Conservation (phyloP, 2,113 vertebrate species). For the Lepus europaeus region DNA sequence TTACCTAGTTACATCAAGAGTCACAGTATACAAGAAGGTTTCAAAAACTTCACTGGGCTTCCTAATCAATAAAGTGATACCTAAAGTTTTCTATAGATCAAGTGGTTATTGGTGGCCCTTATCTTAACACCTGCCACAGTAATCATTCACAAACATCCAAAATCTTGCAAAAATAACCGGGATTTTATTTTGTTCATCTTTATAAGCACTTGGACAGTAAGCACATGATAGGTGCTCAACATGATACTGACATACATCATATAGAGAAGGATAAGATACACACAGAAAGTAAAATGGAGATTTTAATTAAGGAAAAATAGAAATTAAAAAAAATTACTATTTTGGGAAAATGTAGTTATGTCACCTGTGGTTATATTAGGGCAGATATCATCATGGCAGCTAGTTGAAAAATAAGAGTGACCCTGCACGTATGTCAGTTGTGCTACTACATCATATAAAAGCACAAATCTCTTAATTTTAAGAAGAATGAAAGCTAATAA, state of each 20-base stretch:
- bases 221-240: neutral
- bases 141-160: neutral
- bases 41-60: neutral
- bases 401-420: neutral
- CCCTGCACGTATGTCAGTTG: neutral
- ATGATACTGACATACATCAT: neutral
- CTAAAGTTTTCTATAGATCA: neutral
- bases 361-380: neutral
- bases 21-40: neutral
- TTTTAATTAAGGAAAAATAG: neutral
- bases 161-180: neutral
- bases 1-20: neutral
- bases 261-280: neutral
- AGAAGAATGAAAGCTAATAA: slow-evolving; percentile 29
- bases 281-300: neutral
- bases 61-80: neutral
- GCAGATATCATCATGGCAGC: neutral
- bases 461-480: neutral
- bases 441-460: neutral
- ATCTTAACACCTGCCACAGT: neutral
- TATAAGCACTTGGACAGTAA: neutral
- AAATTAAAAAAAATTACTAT: neutral
- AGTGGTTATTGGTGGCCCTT: neutral
- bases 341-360: neutral
- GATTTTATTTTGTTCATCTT: neutral